A percentile compares a stretch with the other conserved stretches of the same genome.
Evolutionary conservation across 2,113 vertebrate genomes (phyloP).

Genomic region (Cranoglanis bouderius): DNA sequence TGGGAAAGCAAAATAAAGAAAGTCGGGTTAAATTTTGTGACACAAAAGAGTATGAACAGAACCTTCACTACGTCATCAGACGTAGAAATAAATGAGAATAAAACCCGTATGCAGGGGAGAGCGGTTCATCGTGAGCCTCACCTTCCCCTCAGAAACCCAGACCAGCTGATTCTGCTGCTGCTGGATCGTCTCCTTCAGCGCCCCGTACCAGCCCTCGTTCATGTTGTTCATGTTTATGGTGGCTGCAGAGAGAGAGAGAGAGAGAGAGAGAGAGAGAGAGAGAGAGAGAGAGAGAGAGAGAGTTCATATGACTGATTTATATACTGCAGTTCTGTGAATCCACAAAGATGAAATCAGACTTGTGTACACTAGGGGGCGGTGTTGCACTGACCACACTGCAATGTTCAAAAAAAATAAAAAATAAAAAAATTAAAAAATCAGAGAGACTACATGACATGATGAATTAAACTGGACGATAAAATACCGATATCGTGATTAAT

Average conservation of each 20-base stretch:
- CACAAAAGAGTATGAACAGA: not conserved
- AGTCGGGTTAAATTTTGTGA: too few relatives aligned
- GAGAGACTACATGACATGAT: not conserved
- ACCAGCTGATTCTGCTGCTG: constrained; percentile 98
- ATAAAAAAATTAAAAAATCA: too few relatives aligned
- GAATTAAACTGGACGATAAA: not conserved
- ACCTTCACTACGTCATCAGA: too few relatives aligned
- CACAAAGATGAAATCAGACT: not conserved
- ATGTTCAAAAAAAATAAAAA: not conserved
- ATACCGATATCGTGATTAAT: too few relatives aligned
- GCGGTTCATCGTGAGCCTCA: constrained; percentile 63
- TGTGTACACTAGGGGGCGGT: not conserved
- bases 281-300: not conserved
- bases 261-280: not conserved
- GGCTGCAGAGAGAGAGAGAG: constrained; percentile 69
- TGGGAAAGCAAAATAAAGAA: not conserved
- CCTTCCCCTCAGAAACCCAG: constrained; percentile 99
- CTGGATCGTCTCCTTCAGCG: constrained; percentile 90
- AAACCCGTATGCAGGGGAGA: not conserved
- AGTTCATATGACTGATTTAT: not conserved
- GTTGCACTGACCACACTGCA: not conserved
- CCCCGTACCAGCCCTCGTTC: constrained; percentile 98
- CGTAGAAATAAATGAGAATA: not conserved
- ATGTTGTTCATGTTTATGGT: constrained; percentile 97
- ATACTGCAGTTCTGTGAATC: not conserved